Conservation (phyloP, 2,888 invertebrate genomes). For the Drosophila pseudotalamancana region DNA sequence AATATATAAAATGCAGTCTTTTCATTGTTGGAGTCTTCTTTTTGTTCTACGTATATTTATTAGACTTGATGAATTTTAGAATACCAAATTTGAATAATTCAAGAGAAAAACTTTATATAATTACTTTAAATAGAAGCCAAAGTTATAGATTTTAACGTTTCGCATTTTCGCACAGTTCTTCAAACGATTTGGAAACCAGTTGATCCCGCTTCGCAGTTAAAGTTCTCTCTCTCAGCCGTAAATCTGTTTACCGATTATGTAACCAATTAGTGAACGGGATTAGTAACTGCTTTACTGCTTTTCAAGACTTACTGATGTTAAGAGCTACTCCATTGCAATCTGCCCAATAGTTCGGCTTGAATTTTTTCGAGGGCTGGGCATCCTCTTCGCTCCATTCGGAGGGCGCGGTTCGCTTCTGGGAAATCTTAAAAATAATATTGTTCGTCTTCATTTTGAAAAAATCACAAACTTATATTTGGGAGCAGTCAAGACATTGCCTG, state of each 20-base stretch:
- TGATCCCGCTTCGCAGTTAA: too few species aligned
- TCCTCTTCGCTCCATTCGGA: neutral
- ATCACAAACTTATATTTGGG: neutral
- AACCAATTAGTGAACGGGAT: too few species aligned
- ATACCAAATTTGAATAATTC: neutral
- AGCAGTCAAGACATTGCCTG: neutral
- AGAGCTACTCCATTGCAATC: neutral
- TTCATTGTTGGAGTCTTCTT: neutral
- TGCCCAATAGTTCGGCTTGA: neutral
- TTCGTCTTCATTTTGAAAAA: neutral
- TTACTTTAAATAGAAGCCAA: too few species aligned
- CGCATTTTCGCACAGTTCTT: neutral
- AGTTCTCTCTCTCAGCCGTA: neutral
- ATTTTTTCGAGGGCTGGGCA: neutral
- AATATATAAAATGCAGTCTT: conserved; percentile 8
- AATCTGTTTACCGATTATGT: too few species aligned
- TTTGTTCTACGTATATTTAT: neutral
- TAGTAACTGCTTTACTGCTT: neutral
- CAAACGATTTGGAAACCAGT: too few species aligned
- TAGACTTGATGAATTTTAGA: neutral
- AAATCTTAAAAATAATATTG: neutral
- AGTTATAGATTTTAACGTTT: too few species aligned
- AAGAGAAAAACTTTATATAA: neutral
- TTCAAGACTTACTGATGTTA: neutral
- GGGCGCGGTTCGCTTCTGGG: neutral